phyloP scores from a whole-genome alignment of 2,888 invertebrate species.

The Drosophila flavopinicola region DNA sequence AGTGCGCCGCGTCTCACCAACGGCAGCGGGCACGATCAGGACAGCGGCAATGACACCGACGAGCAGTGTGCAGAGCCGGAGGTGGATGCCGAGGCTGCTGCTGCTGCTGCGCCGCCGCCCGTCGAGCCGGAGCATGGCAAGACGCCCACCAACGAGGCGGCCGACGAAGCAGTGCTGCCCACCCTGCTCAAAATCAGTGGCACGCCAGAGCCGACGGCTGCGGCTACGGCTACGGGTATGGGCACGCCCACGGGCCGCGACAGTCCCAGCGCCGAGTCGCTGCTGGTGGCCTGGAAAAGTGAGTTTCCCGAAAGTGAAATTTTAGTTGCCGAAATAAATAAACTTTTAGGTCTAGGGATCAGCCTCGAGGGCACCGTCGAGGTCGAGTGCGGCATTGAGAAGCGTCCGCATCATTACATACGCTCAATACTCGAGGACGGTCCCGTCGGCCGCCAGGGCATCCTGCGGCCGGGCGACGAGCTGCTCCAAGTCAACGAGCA shows the following conservation, averaged over 20 bases:
- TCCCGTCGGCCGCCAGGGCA: constrained; percentile 96
- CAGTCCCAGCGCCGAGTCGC: constrained; percentile 88
- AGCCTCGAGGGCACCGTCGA: constrained; percentile 99
- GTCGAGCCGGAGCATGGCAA: constrained; percentile 50
- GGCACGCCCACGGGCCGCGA: constrained; percentile 40
- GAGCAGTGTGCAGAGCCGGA: constrained; percentile 65
- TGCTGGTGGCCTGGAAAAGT: constrained; percentile 91
- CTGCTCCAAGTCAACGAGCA: constrained; percentile 97
- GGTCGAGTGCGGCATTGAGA: constrained; percentile 97
- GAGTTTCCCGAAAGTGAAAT: constrained; percentile 93
- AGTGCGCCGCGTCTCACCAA: constrained; percentile 62
- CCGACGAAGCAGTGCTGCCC: constrained; percentile 7
- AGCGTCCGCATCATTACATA: constrained; percentile 99
- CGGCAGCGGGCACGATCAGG: constrained; percentile 64
- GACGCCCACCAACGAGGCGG: constrained; percentile 59
- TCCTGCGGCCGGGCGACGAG: constrained; percentile 97
- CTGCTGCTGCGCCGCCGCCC: too few relatives aligned
- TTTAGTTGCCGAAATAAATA: constrained; percentile 95
- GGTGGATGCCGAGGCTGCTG: constrained; percentile 35
- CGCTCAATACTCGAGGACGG: constrained; percentile 98
- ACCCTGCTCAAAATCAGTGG: constrained; percentile 18
- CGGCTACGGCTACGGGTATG: constrained; percentile 1
- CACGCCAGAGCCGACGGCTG: constrained; percentile 38
- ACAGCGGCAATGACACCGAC: constrained; percentile 74
- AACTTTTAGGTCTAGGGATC: constrained; percentile 97